Percentiles rank a stretch among this genome's conserved stretches.
Evolutionary conservation across 2,888 invertebrate species (phyloP).

Genomic region (Tribolium freemani): DNA sequence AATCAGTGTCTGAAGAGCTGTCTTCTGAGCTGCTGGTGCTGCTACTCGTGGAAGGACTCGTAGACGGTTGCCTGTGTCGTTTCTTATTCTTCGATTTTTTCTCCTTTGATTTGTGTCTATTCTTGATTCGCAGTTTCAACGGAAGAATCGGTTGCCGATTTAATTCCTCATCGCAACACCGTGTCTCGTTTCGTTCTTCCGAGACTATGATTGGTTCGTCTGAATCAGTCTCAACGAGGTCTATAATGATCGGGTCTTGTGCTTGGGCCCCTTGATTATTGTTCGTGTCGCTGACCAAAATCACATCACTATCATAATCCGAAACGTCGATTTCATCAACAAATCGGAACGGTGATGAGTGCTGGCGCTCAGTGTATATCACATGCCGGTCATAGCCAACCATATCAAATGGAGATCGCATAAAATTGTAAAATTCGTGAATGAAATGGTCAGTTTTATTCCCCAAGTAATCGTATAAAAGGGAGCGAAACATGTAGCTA

Average conservation of each 20-base stretch:
- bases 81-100: conserved; percentile 36
- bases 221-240: conserved; percentile 58
- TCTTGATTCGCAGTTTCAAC: conserved; percentile 57
- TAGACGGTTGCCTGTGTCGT: conserved; percentile 24
- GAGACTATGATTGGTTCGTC: conserved; percentile 61
- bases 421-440: conserved; percentile 90
- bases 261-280: conserved; percentile 34
- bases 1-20: conserved; percentile 45
- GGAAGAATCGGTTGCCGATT: conserved; percentile 53
- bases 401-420: conserved; percentile 89
- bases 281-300: conserved; percentile 57
- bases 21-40: conserved; percentile 37
- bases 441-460: conserved; percentile 86
- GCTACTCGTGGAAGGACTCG: conserved; percentile 31
- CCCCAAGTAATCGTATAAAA: conserved; percentile 79
- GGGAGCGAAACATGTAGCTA: conserved; percentile 79
- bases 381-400: conserved; percentile 83
- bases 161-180: conserved; percentile 33
- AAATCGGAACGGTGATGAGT: conserved; percentile 35
- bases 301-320: conserved; percentile 64
- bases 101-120: conserved; percentile 53
- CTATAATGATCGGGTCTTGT: conserved; percentile 57
- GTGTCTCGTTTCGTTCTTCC: conserved; percentile 44
- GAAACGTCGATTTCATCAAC: conserved; percentile 54
- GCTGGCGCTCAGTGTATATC: conserved; percentile 71